These are phyloP conservation scores for Drosophila ercepeae DNA, from an alignment of 1,140 invertebrate species.

Conservation along the genomic window DNA sequence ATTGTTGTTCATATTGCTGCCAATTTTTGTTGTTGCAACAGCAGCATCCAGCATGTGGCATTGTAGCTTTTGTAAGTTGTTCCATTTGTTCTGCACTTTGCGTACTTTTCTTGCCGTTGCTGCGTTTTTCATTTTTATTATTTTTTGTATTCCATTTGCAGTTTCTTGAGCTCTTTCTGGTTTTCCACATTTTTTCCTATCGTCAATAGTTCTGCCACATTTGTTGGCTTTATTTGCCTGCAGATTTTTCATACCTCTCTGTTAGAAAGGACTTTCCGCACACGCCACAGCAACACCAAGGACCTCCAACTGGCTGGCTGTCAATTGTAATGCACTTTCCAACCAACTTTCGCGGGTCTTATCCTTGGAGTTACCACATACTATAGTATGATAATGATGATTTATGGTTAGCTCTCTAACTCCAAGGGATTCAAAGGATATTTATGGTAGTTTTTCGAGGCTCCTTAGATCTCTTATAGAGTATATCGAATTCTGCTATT, in stretches of 20 bases:
- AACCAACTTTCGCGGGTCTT: constrained; percentile 45
- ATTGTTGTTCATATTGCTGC: constrained; percentile 78
- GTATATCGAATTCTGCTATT: constrained; percentile 2
- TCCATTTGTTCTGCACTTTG: constrained; percentile 76
- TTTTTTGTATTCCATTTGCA: constrained; percentile 39
- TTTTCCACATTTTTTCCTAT: constrained; percentile 5
- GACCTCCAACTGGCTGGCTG: constrained; percentile 35
- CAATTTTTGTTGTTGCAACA: constrained; percentile 39
- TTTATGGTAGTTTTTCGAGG: constrained; percentile 1
- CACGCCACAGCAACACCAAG: constrained; percentile 33
- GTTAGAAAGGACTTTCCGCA: constrained; percentile 1
- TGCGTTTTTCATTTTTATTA: constrained; percentile 9
- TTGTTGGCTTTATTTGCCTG: constrained; percentile 67
- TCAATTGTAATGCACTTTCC: constrained; percentile 55
- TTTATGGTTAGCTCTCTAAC: constrained; percentile 29
- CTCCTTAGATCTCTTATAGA: constrained; percentile 1
- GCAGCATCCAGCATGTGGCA: constrained; percentile 47
- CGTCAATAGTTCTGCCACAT: constrained; percentile 63
- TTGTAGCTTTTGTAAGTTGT: constrained; percentile 79
- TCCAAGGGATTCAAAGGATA: constrained; percentile 14
- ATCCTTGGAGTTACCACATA: constrained; percentile 41
- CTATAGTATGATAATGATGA: constrained; percentile 48
- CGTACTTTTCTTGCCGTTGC: constrained; percentile 50
- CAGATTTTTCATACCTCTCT: constrained; percentile 47
- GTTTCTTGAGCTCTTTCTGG: constrained; percentile 17